These are phyloP conservation scores for Lates calcarifer DNA, from an alignment of 2,113 vertebrate species.

Conservation along the genomic window DNA sequence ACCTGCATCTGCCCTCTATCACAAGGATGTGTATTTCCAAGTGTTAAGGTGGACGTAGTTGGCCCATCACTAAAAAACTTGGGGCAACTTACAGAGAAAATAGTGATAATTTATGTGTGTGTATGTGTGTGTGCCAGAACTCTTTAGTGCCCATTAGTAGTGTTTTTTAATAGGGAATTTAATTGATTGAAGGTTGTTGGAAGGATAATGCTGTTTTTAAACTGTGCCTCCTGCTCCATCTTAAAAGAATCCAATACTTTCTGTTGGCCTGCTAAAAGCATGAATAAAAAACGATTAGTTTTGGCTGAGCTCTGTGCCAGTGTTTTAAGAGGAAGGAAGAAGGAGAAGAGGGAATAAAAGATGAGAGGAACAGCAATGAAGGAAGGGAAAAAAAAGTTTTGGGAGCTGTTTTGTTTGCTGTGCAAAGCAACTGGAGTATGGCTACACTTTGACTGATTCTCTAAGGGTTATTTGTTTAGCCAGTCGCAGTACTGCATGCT, in stretches of 20 bases:
- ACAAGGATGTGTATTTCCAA: constrained; percentile 19
- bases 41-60: constrained; percentile 12
- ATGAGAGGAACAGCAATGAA: constrained; percentile 35
- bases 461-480: constrained; percentile 35
- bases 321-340: constrained; percentile 45
- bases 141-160: constrained; percentile 72
- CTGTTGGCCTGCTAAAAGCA: constrained; percentile 63
- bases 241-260: constrained; percentile 72
- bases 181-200: constrained; percentile 80
- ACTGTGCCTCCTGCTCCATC: constrained; percentile 53
- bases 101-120: constrained; percentile 22
- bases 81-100: constrained; percentile 12
- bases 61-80: constrained; percentile 20
- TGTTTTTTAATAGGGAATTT: constrained; percentile 58
- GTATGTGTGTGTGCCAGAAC: constrained; percentile 39
- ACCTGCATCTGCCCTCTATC: constrained; percentile 30
- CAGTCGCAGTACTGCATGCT: constrained; percentile 21
- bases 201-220: constrained; percentile 77
- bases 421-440: constrained; percentile 16
- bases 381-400: not conserved
- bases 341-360: constrained; percentile 36
- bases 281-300: constrained; percentile 71
- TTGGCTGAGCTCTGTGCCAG: constrained; percentile 49
- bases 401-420: constrained; percentile 44
- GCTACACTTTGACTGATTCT: constrained; percentile 45